phyloP scores from a whole-genome alignment of 2,797 vertebrate genomes.

The Neosilurus mollespiculum region DNA sequence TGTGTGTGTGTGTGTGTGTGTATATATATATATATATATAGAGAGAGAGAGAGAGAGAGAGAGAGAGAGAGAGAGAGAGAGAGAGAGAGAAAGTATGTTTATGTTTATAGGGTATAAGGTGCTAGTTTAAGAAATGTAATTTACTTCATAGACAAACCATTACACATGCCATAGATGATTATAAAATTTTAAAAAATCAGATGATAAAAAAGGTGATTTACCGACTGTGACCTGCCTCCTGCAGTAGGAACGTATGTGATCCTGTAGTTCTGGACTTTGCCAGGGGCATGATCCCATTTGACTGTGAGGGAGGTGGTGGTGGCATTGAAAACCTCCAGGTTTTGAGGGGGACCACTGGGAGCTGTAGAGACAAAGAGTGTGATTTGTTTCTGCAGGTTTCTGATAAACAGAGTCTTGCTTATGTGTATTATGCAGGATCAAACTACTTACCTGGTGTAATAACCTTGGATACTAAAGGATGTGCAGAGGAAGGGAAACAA shows the following conservation, averaged over 20 bases:
- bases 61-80: no score
- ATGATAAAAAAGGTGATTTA: conserved; percentile 63
- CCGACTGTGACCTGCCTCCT: conserved; percentile 81
- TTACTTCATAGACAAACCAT: neutral
- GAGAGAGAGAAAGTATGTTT: no score
- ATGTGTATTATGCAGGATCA: conserved; percentile 3
- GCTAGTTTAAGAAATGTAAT: neutral
- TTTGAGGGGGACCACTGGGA: conserved; percentile 82
- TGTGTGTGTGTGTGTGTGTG: no score
- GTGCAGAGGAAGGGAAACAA: conserved; percentile 57
- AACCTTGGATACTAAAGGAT: conserved; percentile 66
- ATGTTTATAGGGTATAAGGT: neutral
- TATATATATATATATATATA: no score
- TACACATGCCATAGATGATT: neutral
- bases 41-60: no score
- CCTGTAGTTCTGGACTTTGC: conserved; percentile 89
- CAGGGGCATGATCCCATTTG: conserved; percentile 89
- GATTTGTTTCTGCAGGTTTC: neutral
- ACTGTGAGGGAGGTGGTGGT: conserved; percentile 88
- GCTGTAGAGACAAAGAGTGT: conserved; percentile 65
- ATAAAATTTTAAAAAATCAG: neutral
- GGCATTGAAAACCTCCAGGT: conserved; percentile 93
- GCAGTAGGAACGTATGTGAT: conserved; percentile 83
- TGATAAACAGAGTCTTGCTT: conserved; percentile 12
- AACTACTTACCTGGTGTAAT: conserved; percentile 69